Evolutionary conservation across 2,113 vertebrate genomes (phyloP).

Genomic region (Proterorhinus semilunaris): DNA sequence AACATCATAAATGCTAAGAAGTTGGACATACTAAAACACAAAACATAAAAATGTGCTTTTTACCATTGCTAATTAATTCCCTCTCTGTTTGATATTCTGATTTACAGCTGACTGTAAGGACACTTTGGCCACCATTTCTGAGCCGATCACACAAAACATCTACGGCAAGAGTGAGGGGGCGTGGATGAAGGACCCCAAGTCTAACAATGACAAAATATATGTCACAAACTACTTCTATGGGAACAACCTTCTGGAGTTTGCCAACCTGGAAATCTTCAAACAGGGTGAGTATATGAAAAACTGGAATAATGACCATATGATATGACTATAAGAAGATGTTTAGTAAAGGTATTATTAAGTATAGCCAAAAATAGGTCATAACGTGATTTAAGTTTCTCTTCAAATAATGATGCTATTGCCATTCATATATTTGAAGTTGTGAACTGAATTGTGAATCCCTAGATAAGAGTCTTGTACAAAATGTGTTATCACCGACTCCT

Average conservation of each 20-base stretch:
- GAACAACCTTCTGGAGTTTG: slow-evolving; percentile 93
- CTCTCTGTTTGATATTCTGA: not conserved
- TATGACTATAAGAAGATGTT: too few relatives aligned
- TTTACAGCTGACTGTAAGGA: slow-evolving; percentile 90
- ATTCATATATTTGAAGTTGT: too few relatives aligned
- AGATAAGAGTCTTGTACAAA: not conserved
- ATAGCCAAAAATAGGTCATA: too few relatives aligned
- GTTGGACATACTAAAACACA: too few relatives aligned
- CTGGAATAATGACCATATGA: not conserved
- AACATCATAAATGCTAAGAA: too few relatives aligned
- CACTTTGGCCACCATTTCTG: slow-evolving; percentile 91
- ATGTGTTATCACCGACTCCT: not conserved
- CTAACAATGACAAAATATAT: slow-evolving; percentile 86
- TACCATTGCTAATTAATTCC: not conserved
- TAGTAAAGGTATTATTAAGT: too few relatives aligned
- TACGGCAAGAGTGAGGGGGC: slow-evolving; percentile 91
- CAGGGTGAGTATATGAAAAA: slow-evolving; percentile 76
- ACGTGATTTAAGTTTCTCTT: too few relatives aligned
- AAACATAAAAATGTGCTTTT: too few relatives aligned
- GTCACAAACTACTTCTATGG: slow-evolving; percentile 95
- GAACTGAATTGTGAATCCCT: not conserved
- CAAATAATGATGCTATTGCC: too few relatives aligned
- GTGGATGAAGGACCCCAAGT: slow-evolving; percentile 97
- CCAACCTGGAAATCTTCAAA: slow-evolving; percentile 92
- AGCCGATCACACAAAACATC: slow-evolving; percentile 91